Evolutionary conservation across 2,113 vertebrate species (phyloP), one percentile per base, ranked within the genome.

Genomic region (Xiphophorus hellerii): DNA sequence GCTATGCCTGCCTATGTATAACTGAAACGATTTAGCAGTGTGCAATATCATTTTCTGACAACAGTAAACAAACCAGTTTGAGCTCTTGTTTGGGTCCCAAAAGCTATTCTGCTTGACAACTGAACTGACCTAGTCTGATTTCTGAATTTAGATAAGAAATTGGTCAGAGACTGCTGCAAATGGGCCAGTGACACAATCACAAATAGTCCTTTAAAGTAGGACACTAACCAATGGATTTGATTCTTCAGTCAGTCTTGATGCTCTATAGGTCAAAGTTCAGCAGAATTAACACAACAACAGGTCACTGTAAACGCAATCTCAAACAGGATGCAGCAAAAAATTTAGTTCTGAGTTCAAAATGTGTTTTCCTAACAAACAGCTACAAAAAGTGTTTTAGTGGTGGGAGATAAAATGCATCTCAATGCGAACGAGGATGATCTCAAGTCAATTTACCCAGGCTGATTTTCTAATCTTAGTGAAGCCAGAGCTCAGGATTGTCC

Each of bases 141-240:
- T 78, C 75, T 78, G 64, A 78, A 88, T 87, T 70, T 78, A 87
- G 84, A 69, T 66, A 4, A 71, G 42, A 71, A 78, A 51, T 54
- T 71, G 65, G 33, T 30, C 73, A 44, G 68, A 63, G 70, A 70
- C 70, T 72, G 11, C 60, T 72, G 11, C 60, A 86, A 87, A 83
- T 76, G 44, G 54, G 63, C 12, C 22, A 15, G 63, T 54, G 77
- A 79, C 66, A 66, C 73, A 81, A 84, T 84, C 64, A 84, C 84
- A 87, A 84, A 72, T 66, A 79, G 80, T 66, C 0, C 73, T 60
- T 62, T 78, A 73, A 86, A 89, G 84, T 89, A 3, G 84, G 80
- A 74, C 84, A 74, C 15, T 5, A 28, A 77, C n/a, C 74, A 71
- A 70, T 37, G 78, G 76, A 71, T 64, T 64, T 69, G 68, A 68